These are phyloP conservation scores for Peromyscus polionotus DNA, from an alignment of 2,113 vertebrate species.

Conservation along the genomic window DNA sequence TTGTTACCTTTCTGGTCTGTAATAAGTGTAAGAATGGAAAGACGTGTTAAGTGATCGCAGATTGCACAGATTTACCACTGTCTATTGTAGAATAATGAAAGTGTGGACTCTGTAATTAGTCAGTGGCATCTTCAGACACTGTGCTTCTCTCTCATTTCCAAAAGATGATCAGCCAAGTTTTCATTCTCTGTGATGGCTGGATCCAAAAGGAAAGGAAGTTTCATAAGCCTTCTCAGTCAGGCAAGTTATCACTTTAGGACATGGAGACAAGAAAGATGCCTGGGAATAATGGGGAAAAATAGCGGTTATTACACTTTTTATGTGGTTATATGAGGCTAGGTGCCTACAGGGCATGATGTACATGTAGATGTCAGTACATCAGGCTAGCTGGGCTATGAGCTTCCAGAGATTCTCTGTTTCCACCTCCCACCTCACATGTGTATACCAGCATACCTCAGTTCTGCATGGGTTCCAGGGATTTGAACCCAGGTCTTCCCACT, in stretches of 20 bases:
- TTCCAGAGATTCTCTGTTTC: background rate
- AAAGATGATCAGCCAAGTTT: background rate
- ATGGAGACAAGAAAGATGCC: background rate
- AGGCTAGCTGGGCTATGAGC: background rate
- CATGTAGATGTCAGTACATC: background rate
- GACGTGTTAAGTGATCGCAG: accelerated
- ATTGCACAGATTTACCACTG: accelerated
- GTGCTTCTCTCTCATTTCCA: background rate
- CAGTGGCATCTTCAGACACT: accelerated
- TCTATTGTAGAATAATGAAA: accelerated
- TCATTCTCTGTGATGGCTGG: background rate
- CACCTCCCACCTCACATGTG: background rate
- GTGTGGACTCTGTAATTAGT: accelerated
- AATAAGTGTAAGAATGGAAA: background rate
- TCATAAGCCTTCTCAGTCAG: background rate
- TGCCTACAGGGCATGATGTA: background rate
- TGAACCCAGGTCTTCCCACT: background rate
- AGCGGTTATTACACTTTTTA: background rate
- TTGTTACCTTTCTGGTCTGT: background rate
- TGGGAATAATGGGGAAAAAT: background rate
- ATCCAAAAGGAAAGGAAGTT: background rate
- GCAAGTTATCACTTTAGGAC: background rate
- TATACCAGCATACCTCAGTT: background rate
- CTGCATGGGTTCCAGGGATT: background rate
- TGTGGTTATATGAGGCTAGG: too few relatives aligned